These are phyloP conservation scores for Baccha elongata DNA, from an alignment of 2,888 invertebrate genomes.

Conservation along the genomic window DNA sequence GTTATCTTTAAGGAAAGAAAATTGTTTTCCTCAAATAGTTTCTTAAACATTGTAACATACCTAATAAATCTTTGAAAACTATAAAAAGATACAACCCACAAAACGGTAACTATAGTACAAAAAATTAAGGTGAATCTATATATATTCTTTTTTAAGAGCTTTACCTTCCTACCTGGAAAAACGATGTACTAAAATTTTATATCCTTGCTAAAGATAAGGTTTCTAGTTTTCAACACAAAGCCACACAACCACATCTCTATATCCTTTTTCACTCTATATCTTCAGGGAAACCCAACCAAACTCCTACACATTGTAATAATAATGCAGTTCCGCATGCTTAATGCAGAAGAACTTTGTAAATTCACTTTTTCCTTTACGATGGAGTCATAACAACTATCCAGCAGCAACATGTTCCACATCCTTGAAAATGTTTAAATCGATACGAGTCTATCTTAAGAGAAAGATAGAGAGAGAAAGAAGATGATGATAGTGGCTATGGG, in stretches of 20 bases:
- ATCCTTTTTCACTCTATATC: constrained; percentile 1
- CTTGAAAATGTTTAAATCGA: constrained; percentile 35
- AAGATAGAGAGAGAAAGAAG: background rate
- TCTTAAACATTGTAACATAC: no score
- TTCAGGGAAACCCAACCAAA: constrained; percentile 11
- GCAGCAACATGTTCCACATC: constrained; percentile 28
- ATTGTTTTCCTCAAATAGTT: no score
- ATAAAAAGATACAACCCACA: no score
- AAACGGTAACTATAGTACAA: background rate
- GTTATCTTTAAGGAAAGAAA: no score
- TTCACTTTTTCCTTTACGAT: constrained; percentile 24
- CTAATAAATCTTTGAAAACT: no score
- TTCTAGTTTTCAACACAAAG: constrained; percentile 5
- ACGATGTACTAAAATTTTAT: constrained; percentile 20
- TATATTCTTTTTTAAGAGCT: background rate
- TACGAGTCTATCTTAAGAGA: constrained; percentile 22
- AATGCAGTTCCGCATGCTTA: constrained; percentile 42
- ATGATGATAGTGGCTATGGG: constrained; percentile 12
- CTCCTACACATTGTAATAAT: constrained; percentile 23
- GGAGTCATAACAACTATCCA: constrained; percentile 22
- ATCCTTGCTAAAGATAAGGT: constrained; percentile 20
- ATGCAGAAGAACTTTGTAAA: constrained; percentile 42
- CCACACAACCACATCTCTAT: constrained; percentile 8
- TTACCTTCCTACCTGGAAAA: background rate
- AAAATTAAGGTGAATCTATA: background rate